A percentile compares a stretch with the other conserved stretches of the same genome.
Conservation (phyloP, 2,113 vertebrate genomes). For the Psammodynastes pulverulentus region DNA sequence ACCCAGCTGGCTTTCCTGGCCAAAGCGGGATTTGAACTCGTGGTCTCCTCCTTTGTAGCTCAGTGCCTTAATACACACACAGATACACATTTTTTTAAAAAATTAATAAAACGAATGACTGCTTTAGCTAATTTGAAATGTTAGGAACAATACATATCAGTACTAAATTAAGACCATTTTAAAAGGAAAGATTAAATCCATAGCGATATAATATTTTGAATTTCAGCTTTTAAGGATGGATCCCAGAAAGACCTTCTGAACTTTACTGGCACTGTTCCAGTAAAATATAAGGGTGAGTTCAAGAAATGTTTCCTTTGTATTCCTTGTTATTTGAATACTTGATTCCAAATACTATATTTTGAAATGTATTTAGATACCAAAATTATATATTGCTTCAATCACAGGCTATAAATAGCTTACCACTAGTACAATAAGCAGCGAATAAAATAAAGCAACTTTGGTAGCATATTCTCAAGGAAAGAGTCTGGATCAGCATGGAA, state of each 20-base stretch:
- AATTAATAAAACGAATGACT: background rate
- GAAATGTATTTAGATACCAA: background rate
- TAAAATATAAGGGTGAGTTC: constrained; percentile 82
- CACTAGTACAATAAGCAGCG: background rate
- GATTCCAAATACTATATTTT: background rate
- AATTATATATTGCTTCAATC: background rate
- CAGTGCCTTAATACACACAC: background rate
- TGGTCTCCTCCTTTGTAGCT: background rate
- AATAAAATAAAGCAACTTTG: background rate
- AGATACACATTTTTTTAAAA: background rate
- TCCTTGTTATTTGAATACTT: background rate
- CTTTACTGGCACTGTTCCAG: constrained; percentile 84
- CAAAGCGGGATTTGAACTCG: background rate
- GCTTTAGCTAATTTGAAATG: background rate
- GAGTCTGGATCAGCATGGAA: background rate
- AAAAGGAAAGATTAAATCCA: background rate
- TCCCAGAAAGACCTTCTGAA: constrained; percentile 91
- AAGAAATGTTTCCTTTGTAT: background rate
- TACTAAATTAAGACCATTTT: background rate
- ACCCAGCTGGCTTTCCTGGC: background rate
- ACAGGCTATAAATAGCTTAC: background rate
- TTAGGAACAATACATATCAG: background rate
- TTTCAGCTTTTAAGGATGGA: constrained; percentile 87
- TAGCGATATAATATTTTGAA: constrained; percentile 17
- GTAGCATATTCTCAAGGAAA: background rate